A percentile compares a stretch with the other conserved stretches of the same genome.
Evolutionary conservation across 2,113 vertebrate genomes (phyloP).

Genomic region (Epinephelus cyanopodus): DNA sequence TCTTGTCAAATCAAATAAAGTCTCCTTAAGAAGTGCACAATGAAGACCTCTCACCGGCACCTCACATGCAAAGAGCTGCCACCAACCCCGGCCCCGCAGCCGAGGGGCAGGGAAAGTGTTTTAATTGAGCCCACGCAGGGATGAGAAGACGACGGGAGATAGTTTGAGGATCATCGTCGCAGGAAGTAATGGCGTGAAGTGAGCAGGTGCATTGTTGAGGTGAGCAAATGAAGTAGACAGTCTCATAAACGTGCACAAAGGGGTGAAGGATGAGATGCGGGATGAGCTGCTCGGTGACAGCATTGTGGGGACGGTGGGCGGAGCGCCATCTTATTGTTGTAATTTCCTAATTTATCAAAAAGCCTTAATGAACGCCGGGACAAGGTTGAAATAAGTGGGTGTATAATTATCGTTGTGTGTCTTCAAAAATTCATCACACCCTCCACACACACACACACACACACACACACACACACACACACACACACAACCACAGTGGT

Average conservation of each 20-base stretch:
- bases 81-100: constrained; percentile 15
- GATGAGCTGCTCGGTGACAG: constrained; percentile 52
- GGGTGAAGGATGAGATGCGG: constrained; percentile 47
- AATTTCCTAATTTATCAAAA: constrained; percentile 70
- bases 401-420: constrained; percentile 64
- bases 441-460: background rate
- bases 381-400: constrained; percentile 59
- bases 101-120: constrained; percentile 61
- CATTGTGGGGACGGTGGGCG: constrained; percentile 43
- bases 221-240: constrained; percentile 47
- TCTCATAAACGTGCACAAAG: constrained; percentile 37
- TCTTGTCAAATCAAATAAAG: constrained; percentile 82
- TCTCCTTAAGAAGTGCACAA: constrained; percentile 72
- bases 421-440: constrained; percentile 62
- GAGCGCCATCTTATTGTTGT: constrained; percentile 47
- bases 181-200: constrained; percentile 15
- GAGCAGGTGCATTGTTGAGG: constrained; percentile 58
- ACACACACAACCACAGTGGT: constrained; percentile 31
- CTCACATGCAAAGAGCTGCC: constrained; percentile 59
- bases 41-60: constrained; percentile 72
- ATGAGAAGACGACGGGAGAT: background rate
- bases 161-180: background rate
- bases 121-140: constrained; percentile 79
- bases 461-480: constrained; percentile 1
- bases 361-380: constrained; percentile 62